A percentile compares a stretch with the other conserved stretches of the same genome.
phyloP scores from a whole-genome alignment of 2,113 vertebrate species.

The Podocnemis expansa region DNA sequence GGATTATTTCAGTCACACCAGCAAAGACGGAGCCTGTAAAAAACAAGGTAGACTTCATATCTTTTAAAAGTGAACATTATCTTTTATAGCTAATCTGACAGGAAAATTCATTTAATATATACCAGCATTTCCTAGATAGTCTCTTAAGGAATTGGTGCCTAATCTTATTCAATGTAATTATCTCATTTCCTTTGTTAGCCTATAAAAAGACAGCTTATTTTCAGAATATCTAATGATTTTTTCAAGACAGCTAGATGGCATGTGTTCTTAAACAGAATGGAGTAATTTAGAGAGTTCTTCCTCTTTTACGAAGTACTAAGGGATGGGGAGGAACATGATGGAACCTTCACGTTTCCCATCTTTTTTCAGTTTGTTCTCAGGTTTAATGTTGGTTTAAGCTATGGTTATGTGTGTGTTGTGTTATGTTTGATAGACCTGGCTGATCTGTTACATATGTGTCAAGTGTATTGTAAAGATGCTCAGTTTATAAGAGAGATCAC shows the following conservation, averaged over 20 bases:
- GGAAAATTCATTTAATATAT: neutral
- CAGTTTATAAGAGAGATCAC: too few relatives aligned
- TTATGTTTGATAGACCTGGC: neutral
- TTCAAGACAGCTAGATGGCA: neutral
- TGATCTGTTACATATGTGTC: neutral
- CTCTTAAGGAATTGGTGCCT: neutral
- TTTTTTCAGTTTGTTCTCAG: neutral
- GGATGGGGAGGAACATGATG: neutral
- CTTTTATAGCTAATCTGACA: neutral
- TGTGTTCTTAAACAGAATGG: neutral
- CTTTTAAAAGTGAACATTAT: neutral
- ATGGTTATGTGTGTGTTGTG: neutral
- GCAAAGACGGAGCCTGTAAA: slow-evolving; percentile 85
- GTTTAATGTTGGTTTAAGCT: neutral
- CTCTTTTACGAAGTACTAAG: neutral
- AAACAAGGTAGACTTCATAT: slow-evolving; percentile 76
- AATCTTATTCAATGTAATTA: neutral
- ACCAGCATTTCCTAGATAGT: neutral
- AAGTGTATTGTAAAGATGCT: neutral
- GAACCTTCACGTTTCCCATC: neutral
- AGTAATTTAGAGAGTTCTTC: neutral
- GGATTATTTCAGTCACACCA: slow-evolving; percentile 86
- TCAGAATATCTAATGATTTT: neutral
- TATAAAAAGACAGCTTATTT: neutral
- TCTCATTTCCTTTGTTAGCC: neutral